Evolutionary conservation across 1,140 invertebrate genomes (phyloP).

Genomic region (Cheumatopsyche charites): DNA sequence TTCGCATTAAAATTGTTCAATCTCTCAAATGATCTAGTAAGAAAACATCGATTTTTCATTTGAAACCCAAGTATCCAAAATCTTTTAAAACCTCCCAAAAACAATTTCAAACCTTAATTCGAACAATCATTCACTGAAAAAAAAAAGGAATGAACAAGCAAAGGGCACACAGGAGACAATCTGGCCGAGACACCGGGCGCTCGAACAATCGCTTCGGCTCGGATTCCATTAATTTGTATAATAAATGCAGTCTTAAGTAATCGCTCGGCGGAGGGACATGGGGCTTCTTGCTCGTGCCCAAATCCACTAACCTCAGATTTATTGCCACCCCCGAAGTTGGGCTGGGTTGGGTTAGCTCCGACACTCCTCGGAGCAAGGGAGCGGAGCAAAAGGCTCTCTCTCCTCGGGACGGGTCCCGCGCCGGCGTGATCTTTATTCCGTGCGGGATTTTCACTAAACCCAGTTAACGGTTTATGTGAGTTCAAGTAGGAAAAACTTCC

Average conservation of each 20-base stretch:
- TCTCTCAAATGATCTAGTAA: too few species aligned
- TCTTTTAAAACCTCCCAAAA: too few species aligned
- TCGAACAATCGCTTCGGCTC: neutral
- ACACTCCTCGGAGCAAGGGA: constrained; percentile 2
- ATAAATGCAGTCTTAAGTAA: constrained; percentile 47
- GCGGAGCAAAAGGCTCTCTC: neutral
- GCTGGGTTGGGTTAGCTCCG: neutral
- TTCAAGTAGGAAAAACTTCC: constrained; percentile 39
- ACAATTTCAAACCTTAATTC: too few species aligned
- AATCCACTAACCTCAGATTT: constrained; percentile 45
- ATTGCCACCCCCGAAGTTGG: constrained; percentile 43
- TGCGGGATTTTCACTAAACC: constrained; percentile 37
- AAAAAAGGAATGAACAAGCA: too few species aligned
- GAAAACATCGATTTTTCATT: too few species aligned
- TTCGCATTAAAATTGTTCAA: too few species aligned
- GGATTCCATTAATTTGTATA: constrained; percentile 35
- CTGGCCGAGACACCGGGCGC: too few species aligned
- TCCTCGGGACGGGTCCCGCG: constrained; percentile 22
- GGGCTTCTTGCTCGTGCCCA: constrained; percentile 33
- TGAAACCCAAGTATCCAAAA: too few species aligned
- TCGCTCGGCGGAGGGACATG: constrained; percentile 37
- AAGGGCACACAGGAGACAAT: too few species aligned
- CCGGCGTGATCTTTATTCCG: constrained; percentile 33
- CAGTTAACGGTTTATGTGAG: constrained; percentile 39
- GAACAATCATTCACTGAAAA: too few species aligned